phyloP scores from a whole-genome alignment of 2,797 vertebrate species.

The Neomorphus geoffroyi region DNA sequence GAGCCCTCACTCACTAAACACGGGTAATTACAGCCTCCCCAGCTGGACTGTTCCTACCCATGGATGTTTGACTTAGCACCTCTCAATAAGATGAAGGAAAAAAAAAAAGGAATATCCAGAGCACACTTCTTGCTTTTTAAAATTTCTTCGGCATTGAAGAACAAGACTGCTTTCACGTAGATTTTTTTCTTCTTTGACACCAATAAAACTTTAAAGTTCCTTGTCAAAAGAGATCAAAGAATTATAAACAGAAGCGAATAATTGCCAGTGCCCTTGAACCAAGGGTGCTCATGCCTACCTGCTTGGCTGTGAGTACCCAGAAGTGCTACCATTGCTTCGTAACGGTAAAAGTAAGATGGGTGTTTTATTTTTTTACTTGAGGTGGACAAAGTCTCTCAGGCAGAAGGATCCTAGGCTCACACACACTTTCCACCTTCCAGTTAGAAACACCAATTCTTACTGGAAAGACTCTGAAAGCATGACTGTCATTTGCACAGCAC shows the following conservation, averaged over 20 bases:
- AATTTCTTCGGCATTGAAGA: neutral
- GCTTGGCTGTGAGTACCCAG: neutral
- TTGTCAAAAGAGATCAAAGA: neutral
- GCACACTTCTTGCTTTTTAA: neutral
- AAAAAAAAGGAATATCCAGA: neutral
- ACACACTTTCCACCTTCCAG: neutral
- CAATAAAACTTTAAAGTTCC: neutral
- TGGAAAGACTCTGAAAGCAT: neutral
- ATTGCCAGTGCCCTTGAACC: neutral
- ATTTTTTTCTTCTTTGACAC: neutral
- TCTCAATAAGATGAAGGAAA: neutral
- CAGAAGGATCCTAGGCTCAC: neutral
- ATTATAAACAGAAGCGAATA: neutral
- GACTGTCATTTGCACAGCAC: neutral
- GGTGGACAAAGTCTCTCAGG: neutral
- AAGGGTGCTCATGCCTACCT: neutral
- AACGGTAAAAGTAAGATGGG: neutral
- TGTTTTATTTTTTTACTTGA: neutral
- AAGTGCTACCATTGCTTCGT: neutral
- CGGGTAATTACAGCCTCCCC: neutral
- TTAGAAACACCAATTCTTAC: neutral
- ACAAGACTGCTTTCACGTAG: neutral
- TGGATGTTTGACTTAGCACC: constrained; percentile 43
- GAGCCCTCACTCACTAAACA: constrained; percentile 15
- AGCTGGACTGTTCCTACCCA: neutral